These are phyloP conservation scores for Acromyrmex heyeri DNA, from an alignment of 1,140 invertebrate species.

Conservation along the genomic window DNA sequence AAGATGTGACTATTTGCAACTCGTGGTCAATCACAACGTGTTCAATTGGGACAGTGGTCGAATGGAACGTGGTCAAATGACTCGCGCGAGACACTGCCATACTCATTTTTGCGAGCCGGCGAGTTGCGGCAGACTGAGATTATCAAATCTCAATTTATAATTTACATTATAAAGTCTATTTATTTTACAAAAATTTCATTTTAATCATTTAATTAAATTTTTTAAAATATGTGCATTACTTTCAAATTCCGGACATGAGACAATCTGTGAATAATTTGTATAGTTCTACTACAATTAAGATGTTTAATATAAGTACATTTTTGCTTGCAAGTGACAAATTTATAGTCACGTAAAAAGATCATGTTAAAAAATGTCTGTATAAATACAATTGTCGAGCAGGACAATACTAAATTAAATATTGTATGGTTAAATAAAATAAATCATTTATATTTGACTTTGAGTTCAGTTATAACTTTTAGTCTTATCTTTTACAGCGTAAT, in stretches of 20 bases:
- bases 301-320: not conserved
- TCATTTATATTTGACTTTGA: not conserved
- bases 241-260: not conserved
- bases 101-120: no score
- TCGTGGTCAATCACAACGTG: no score
- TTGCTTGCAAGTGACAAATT: not conserved
- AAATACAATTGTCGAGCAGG: not conserved
- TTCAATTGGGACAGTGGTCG: no score
- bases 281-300: not conserved
- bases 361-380: not conserved
- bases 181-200: no score
- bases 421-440: not conserved
- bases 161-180: no score
- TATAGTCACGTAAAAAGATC: not conserved
- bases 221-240: no score
- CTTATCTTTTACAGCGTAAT: slow-evolving; percentile 1
- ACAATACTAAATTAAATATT: not conserved
- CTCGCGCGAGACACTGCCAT: no score
- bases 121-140: no score
- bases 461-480: slow-evolving; percentile 6
- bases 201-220: no score
- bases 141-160: no score
- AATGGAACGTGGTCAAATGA: no score
- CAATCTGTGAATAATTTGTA: not conserved
- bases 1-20: no score